Conservation (phyloP, 2,888 invertebrate genomes). For the Meiosimyza decipiens region DNA sequence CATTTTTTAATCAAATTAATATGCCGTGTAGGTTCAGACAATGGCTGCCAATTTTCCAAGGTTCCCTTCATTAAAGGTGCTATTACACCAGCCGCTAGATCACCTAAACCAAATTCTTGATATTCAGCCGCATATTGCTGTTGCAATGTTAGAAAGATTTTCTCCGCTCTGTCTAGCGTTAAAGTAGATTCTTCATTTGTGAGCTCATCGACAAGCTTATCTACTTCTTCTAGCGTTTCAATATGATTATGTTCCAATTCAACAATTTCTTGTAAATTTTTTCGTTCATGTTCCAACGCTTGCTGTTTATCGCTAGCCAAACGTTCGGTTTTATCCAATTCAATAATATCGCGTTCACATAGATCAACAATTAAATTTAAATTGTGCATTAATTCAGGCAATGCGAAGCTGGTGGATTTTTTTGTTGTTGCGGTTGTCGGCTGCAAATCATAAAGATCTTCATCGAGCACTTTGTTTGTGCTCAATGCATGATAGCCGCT, state of each 20-base stretch:
- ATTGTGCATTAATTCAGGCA: conserved; percentile 94
- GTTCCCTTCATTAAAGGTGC: conserved; percentile 84
- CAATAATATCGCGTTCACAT: conserved; percentile 95
- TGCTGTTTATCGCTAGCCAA: conserved; percentile 83
- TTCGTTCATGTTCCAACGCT: conserved; percentile 82
- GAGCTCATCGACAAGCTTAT: conserved; percentile 73
- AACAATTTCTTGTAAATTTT: conserved; percentile 75
- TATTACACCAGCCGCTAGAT: conserved; percentile 85
- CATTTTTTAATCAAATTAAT: conserved; percentile 76
- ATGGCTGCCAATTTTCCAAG: conserved; percentile 82
- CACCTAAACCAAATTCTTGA: conserved; percentile 83
- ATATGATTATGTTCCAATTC: conserved; percentile 80
- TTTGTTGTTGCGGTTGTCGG: conserved; percentile 61
- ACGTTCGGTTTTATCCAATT: conserved; percentile 81
- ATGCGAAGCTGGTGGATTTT: conserved; percentile 72
- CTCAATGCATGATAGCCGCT: conserved; percentile 93
- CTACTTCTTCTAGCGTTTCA: conserved; percentile 76
- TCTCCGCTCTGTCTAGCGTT: conserved; percentile 66
- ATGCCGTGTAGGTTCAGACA: conserved; percentile 75
- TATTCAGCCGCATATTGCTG: conserved; percentile 80
- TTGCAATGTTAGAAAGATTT: conserved; percentile 66
- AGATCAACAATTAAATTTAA: conserved; percentile 89
- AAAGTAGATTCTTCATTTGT: conserved; percentile 63
- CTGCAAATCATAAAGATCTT: conserved; percentile 75
- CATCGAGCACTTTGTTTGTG: conserved; percentile 71